Evolutionary conservation across 2,113 vertebrate genomes (phyloP).

Genomic region (Donacobius atricapilla): DNA sequence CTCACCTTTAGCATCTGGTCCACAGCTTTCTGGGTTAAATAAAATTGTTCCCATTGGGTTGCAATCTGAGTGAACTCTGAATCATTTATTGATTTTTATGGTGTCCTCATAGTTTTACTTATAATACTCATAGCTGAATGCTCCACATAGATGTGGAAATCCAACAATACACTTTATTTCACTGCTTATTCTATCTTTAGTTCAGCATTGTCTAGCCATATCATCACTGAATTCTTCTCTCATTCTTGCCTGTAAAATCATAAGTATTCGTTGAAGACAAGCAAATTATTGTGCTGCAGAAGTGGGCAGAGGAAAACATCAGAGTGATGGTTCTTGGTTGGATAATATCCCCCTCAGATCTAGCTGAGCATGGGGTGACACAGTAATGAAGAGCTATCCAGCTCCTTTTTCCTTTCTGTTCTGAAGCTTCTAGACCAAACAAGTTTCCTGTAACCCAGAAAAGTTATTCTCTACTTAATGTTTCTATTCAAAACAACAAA

Average conservation of each 20-base stretch:
- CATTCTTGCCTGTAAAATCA: neutral
- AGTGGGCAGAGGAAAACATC: neutral
- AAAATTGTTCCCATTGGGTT: neutral
- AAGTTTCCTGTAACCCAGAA: neutral
- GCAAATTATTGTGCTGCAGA: neutral
- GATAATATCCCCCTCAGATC: neutral
- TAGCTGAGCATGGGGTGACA: neutral
- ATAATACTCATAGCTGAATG: neutral
- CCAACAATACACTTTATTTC: neutral
- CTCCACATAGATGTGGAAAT: neutral
- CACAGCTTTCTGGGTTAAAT: neutral
- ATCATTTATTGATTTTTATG: neutral
- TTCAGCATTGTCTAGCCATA: neutral
- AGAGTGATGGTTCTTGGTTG: neutral
- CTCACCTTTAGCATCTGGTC: neutral
- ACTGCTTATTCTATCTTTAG: neutral
- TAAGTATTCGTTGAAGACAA: neutral
- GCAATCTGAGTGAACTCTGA: neutral
- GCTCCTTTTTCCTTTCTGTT: neutral
- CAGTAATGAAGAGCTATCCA: neutral
- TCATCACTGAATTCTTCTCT: neutral
- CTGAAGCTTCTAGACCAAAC: neutral
- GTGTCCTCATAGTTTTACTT: neutral
- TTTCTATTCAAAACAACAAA: neutral
- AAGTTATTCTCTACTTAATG: neutral